Evolutionary conservation across 2,888 invertebrate species (phyloP).

Genomic region (Polyommatus icarus): DNA sequence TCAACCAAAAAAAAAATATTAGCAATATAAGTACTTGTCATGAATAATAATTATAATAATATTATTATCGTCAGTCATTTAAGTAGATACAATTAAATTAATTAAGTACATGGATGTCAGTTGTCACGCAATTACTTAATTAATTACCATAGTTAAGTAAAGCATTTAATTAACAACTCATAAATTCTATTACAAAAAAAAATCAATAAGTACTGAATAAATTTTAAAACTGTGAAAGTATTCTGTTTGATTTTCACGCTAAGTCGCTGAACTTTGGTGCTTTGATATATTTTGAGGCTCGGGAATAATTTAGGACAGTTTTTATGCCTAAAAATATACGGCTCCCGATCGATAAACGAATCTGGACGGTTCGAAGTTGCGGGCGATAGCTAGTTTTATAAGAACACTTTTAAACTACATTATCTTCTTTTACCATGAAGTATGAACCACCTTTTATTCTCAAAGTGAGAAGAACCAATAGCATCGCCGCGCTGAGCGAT

Average conservation of each 20-base stretch:
- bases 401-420: no score
- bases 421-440: no score
- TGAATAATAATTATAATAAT: not conserved
- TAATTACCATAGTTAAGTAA: not conserved
- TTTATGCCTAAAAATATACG: not conserved
- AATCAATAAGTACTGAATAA: not conserved
- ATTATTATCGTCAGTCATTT: not conserved
- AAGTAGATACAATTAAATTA: not conserved
- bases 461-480: no score
- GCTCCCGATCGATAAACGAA: not conserved
- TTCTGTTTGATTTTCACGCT: not conserved
- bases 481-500: no score
- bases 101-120: not conserved
- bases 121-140: not conserved
- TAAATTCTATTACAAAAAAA: not conserved
- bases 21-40: not conserved
- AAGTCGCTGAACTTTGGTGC: not conserved
- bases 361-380: no score
- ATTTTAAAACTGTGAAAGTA: not conserved
- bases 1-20: not conserved
- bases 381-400: no score
- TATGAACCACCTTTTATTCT: no score
- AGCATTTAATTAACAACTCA: not conserved
- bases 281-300: no score
- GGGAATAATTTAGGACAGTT: no score